Percentiles rank a stretch among this genome's conserved stretches.
phyloP scores from a whole-genome alignment of 1,140 invertebrate species.

The Drosophila pallidifrons region DNA sequence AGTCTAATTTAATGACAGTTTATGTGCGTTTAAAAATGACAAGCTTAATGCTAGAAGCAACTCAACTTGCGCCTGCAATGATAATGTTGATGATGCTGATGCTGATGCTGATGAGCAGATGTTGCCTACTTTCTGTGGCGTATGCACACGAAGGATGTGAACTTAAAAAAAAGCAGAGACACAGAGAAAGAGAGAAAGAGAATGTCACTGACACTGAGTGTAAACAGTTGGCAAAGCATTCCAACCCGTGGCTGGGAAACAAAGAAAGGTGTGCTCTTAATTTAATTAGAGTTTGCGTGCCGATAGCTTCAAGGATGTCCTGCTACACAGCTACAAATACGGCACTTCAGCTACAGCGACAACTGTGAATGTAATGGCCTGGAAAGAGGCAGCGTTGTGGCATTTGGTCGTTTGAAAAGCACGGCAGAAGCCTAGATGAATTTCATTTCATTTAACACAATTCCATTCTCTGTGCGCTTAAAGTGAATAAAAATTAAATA shows the following conservation, averaged over 20 bases:
- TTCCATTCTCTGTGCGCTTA: constrained; percentile 62
- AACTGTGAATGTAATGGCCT: constrained; percentile 69
- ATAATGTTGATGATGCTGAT: too few relatives aligned
- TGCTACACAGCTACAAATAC: background rate
- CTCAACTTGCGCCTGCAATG: constrained; percentile 1
- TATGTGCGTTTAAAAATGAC: constrained; percentile 48
- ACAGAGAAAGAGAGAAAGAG: constrained; percentile 5
- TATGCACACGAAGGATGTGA: background rate
- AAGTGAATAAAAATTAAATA: constrained; percentile 76
- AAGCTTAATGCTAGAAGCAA: constrained; percentile 23
- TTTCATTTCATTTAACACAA: constrained; percentile 80
- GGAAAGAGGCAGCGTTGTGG: constrained; percentile 69
- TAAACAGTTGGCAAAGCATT: constrained; percentile 42
- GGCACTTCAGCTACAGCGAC: background rate
- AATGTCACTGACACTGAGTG: background rate
- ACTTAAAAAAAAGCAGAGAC: background rate
- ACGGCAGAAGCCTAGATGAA: constrained; percentile 60
- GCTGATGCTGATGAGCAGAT: constrained; percentile 16
- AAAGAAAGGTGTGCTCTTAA: constrained; percentile 77
- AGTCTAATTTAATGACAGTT: constrained; percentile 62
- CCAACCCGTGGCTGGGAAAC: constrained; percentile 59
- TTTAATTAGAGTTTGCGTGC: constrained; percentile 73
- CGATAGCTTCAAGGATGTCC: constrained; percentile 36
- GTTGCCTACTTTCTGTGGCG: constrained; percentile 6
- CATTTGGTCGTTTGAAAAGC: constrained; percentile 56